Conservation (phyloP, 1,140 invertebrate species). For the Ylistrum balloti region DNA sequence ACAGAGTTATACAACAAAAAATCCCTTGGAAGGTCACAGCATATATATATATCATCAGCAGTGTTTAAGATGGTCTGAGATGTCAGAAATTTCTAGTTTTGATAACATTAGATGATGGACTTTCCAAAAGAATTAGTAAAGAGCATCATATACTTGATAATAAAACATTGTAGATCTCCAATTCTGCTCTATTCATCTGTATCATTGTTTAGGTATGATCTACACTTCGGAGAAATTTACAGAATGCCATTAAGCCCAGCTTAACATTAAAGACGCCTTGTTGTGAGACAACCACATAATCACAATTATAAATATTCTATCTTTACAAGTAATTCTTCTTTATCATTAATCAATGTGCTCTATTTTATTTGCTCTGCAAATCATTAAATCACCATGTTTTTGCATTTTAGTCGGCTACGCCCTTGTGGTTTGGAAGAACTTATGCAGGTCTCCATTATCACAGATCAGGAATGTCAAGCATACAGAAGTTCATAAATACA, state of each 20-base stretch:
- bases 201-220: too few species aligned
- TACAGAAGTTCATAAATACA: not conserved
- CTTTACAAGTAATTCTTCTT: not conserved
- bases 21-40: not conserved
- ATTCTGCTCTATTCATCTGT: too few species aligned
- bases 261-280: too few species aligned
- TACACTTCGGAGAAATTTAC: too few species aligned
- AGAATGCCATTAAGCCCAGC: too few species aligned
- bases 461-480: not conserved
- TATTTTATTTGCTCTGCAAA: slow-evolving; percentile 7
- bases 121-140: too few species aligned
- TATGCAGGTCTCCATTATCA: not conserved
- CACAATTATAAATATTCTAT: not conserved
- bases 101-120: too few species aligned
- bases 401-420: not conserved
- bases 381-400: not conserved
- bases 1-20: not conserved
- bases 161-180: too few species aligned
- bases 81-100: too few species aligned
- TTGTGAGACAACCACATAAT: not conserved
- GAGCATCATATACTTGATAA: too few species aligned
- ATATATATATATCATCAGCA: not conserved
- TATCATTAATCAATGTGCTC: too few species aligned
- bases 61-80: not conserved
- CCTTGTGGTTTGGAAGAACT: too few species aligned